Evolutionary conservation across 2,797 vertebrate genomes (phyloP).

Genomic region (Lycodopsis pacificus): DNA sequence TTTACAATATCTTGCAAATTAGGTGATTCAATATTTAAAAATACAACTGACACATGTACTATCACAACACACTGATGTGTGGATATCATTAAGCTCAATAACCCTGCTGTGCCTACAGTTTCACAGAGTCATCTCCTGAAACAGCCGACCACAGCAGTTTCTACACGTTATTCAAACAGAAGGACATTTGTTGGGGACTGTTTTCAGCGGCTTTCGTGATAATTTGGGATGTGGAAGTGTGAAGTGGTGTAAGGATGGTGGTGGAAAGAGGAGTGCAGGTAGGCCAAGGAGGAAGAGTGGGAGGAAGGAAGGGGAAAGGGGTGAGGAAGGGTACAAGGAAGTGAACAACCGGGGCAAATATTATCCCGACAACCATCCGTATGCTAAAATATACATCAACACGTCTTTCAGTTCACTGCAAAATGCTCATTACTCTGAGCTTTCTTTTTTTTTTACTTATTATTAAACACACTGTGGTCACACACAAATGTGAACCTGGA

Average conservation of each 20-base stretch:
- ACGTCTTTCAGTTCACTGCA: constrained; percentile 32
- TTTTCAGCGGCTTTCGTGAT: too few relatives aligned
- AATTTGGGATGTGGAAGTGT: neutral
- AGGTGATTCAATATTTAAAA: neutral
- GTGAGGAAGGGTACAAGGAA: constrained; percentile 12
- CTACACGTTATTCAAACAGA: neutral
- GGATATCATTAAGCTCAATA: neutral
- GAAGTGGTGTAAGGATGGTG: neutral
- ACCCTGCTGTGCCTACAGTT: neutral
- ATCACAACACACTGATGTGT: neutral
- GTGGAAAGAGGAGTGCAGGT: neutral
- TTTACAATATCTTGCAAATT: neutral
- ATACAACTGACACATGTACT: neutral
- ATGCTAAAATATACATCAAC: constrained; percentile 42
- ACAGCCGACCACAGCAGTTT: neutral
- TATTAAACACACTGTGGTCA: neutral
- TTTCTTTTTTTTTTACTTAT: neutral
- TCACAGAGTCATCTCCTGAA: neutral
- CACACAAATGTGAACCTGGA: neutral
- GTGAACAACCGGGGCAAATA: constrained; percentile 56
- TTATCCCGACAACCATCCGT: constrained; percentile 53
- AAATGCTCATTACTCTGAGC: neutral
- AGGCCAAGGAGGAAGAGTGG: neutral
- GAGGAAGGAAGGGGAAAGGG: neutral
- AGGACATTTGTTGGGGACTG: neutral